These are phyloP conservation scores for Pammene aurita DNA, from an alignment of 2,888 invertebrate species.

Conservation along the genomic window DNA sequence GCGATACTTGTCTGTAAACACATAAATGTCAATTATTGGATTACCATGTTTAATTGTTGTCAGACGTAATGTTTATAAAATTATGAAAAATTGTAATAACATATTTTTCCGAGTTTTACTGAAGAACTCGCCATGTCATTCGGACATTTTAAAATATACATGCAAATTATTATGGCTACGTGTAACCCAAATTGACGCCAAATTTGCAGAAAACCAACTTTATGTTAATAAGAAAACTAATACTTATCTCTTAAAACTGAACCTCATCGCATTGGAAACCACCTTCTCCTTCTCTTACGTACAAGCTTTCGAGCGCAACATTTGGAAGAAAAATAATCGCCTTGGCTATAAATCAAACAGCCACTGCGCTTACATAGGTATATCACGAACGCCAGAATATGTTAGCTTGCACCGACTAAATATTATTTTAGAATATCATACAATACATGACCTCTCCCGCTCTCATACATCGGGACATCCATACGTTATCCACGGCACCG, in stretches of 20 bases:
- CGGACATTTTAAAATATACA: too few relatives aligned
- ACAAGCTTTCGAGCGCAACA: neutral
- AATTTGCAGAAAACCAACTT: too few relatives aligned
- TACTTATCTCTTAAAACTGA: too few relatives aligned
- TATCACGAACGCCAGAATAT: conserved; percentile 11
- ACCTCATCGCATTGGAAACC: too few relatives aligned
- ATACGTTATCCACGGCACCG: conserved; percentile 30
- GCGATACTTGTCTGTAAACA: neutral
- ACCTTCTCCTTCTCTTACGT: too few relatives aligned
- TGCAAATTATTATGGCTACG: too few relatives aligned
- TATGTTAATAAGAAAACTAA: too few relatives aligned
- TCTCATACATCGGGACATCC: conserved; percentile 28
- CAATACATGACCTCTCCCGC: conserved; percentile 30
- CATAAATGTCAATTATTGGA: neutral
- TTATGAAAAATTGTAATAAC: too few relatives aligned
- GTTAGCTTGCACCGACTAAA: conserved; percentile 8
- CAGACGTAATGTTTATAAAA: too few relatives aligned
- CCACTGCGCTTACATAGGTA: neutral
- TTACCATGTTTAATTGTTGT: neutral
- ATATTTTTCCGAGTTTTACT: too few relatives aligned
- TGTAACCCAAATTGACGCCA: too few relatives aligned
- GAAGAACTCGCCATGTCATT: too few relatives aligned
- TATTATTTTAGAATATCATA: conserved; percentile 33
- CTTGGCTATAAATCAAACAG: neutral
- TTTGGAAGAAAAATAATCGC: neutral